Evolutionary conservation across 1,140 invertebrate genomes (phyloP).

Genomic region (Drosophila fuyamai): DNA sequence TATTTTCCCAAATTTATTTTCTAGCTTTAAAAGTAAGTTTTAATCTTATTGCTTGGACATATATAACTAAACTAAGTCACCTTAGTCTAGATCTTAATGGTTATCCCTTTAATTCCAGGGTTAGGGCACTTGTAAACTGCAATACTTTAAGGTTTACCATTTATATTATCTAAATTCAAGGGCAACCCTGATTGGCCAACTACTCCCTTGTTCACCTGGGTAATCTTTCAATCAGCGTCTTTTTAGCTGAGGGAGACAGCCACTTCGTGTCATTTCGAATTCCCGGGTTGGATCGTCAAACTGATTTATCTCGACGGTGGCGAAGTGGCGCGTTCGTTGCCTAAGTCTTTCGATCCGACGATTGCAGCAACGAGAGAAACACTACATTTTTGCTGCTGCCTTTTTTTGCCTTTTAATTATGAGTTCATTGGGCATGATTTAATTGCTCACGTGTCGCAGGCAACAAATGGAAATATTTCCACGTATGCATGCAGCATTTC

Average conservation of each 20-base stretch:
- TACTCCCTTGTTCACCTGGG: constrained; percentile 3
- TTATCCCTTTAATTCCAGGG: too few relatives aligned
- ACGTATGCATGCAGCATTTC: constrained; percentile 29
- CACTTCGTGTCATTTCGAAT: constrained; percentile 5
- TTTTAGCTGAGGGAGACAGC: neutral
- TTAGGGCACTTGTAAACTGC: too few relatives aligned
- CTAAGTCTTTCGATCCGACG: constrained; percentile 67
- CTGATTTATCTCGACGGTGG: constrained; percentile 33
- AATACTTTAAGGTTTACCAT: neutral
- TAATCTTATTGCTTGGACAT: too few relatives aligned
- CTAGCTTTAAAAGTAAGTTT: too few relatives aligned
- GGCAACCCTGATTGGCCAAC: neutral
- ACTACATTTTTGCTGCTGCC: constrained; percentile 1
- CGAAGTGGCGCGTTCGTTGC: constrained; percentile 65
- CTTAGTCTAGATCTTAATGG: too few relatives aligned
- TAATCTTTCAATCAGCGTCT: constrained; percentile 20
- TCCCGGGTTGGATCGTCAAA: constrained; percentile 20
- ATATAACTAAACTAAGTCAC: too few relatives aligned
- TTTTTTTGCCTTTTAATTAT: constrained; percentile 8
- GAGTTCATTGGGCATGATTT: constrained; percentile 38
- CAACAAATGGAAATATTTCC: constrained; percentile 33
- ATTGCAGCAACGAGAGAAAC: constrained; percentile 24
- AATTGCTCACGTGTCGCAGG: constrained; percentile 57
- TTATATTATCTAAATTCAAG: constrained; percentile 1
- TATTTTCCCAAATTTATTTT: too few relatives aligned